A percentile compares a stretch with the other conserved stretches of the same genome.
phyloP scores from a whole-genome alignment of 2,888 invertebrate species.

The Aleiodes leptofemur region DNA sequence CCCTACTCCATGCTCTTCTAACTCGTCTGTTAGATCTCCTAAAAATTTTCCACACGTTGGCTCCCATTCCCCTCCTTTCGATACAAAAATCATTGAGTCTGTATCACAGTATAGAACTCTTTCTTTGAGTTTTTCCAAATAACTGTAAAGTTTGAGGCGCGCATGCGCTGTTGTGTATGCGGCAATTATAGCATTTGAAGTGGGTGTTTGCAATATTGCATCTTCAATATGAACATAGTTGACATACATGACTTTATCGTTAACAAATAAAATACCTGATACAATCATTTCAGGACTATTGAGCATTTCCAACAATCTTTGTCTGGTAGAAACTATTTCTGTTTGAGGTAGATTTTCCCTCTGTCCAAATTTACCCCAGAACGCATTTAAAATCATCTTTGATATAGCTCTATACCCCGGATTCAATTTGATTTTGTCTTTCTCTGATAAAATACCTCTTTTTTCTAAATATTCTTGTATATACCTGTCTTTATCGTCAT shows the following conservation, averaged over 20 bases:
- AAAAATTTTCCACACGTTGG: slow-evolving; percentile 63
- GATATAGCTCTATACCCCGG: not conserved
- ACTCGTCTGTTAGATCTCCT: slow-evolving; percentile 68
- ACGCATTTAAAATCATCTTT: slow-evolving; percentile 1
- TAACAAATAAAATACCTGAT: slow-evolving; percentile 41
- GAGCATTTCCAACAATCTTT: slow-evolving; percentile 48
- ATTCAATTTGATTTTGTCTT: not conserved
- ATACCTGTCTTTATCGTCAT: not conserved
- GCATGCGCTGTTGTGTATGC: slow-evolving; percentile 67
- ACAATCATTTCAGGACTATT: slow-evolving; percentile 52
- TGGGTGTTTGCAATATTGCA: slow-evolving; percentile 37
- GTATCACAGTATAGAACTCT: slow-evolving; percentile 62
- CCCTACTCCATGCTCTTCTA: slow-evolving; percentile 57
- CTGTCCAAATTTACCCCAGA: slow-evolving; percentile 10
- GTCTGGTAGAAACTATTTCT: slow-evolving; percentile 42
- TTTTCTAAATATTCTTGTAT: slow-evolving; percentile 7
- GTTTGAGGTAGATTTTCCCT: slow-evolving; percentile 41
- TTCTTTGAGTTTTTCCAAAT: slow-evolving; percentile 65
- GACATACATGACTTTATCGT: too few species aligned
- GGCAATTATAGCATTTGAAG: slow-evolving; percentile 64
- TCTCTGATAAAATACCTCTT: slow-evolving; percentile 9
- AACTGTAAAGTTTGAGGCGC: slow-evolving; percentile 64
- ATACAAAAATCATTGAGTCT: slow-evolving; percentile 65
- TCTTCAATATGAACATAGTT: slow-evolving; percentile 34
- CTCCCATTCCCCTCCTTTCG: slow-evolving; percentile 41